phyloP scores from a whole-genome alignment of 2,888 invertebrate species.

The Amphiduros pacificus region DNA sequence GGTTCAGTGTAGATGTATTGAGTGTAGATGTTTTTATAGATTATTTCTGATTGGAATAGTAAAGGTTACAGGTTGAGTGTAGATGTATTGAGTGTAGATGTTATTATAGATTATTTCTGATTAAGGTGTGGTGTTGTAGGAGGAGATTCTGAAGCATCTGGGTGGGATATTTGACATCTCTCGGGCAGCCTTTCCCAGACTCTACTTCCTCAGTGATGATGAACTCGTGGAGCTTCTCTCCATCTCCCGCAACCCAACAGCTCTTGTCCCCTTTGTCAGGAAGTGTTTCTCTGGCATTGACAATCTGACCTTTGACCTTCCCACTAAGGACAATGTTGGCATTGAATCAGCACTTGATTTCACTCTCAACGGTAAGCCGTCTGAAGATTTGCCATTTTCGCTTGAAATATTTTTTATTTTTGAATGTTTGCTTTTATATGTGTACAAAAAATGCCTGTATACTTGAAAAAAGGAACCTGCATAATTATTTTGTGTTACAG shows the following conservation, averaged over 20 bases:
- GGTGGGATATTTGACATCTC: slow-evolving; percentile 39
- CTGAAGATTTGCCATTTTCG: not conserved
- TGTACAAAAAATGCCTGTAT: no score
- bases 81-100: no score
- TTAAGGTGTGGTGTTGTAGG: slow-evolving; percentile 33
- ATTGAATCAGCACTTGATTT: slow-evolving; percentile 50
- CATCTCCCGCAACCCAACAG: slow-evolving; percentile 50
- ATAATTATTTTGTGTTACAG: slow-evolving; percentile 36
- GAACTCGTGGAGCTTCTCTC: slow-evolving; percentile 52
- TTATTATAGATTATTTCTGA: not conserved
- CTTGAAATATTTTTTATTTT: no score
- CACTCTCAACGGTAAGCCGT: slow-evolving; percentile 46
- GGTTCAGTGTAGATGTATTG: no score
- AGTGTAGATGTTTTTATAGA: no score
- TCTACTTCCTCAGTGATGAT: slow-evolving; percentile 54
- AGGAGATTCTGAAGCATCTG: slow-evolving; percentile 49
- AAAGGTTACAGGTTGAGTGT: no score
- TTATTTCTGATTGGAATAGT: no score
- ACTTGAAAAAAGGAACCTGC: no score
- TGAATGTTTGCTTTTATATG: no score
- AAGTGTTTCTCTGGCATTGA: slow-evolving; percentile 54
- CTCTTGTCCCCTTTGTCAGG: slow-evolving; percentile 45
- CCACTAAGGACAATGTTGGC: slow-evolving; percentile 37
- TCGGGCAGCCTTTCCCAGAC: slow-evolving; percentile 48
- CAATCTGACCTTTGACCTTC: slow-evolving; percentile 46